Conservation (phyloP, 2,888 invertebrate species). For the Tetragonula carbonaria region DNA sequence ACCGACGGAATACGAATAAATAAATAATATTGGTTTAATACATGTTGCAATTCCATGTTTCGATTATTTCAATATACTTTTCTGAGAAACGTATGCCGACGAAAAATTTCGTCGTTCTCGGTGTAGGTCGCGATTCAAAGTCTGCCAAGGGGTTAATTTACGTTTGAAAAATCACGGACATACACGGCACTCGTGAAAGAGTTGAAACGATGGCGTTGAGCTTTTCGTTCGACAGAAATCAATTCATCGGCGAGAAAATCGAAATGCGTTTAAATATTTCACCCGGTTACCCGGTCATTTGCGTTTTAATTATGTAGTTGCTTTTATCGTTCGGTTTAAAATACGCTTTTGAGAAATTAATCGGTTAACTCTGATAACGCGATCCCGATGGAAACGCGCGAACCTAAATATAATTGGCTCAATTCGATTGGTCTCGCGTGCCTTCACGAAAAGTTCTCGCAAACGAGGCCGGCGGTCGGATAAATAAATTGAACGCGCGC, state of each 20-base stretch:
- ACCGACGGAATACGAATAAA: too few relatives aligned
- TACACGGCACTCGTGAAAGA: background rate
- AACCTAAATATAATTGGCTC: background rate
- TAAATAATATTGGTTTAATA: too few relatives aligned
- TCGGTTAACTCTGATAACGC: constrained; percentile 10
- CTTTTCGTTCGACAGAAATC: background rate
- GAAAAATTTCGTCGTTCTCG: too few relatives aligned
- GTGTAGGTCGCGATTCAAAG: too few relatives aligned
- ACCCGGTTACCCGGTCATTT: background rate
- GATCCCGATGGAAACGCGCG: background rate
- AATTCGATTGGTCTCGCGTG: background rate
- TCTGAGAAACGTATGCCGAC: too few relatives aligned
- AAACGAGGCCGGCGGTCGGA: background rate
- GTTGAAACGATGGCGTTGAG: too few relatives aligned
- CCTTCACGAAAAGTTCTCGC: background rate
- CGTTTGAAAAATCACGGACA: background rate
- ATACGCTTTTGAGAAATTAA: constrained; percentile 10
- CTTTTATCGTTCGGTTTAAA: background rate
- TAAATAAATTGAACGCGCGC: background rate
- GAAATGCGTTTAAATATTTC: background rate
- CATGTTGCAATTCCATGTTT: too few relatives aligned
- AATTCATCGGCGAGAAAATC: background rate
- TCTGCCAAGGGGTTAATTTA: too few relatives aligned
- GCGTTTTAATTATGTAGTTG: background rate
- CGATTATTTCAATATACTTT: too few relatives aligned